Evolutionary conservation across 2,888 invertebrate genomes (phyloP).

Genomic region (Candidula unifasciata): DNA sequence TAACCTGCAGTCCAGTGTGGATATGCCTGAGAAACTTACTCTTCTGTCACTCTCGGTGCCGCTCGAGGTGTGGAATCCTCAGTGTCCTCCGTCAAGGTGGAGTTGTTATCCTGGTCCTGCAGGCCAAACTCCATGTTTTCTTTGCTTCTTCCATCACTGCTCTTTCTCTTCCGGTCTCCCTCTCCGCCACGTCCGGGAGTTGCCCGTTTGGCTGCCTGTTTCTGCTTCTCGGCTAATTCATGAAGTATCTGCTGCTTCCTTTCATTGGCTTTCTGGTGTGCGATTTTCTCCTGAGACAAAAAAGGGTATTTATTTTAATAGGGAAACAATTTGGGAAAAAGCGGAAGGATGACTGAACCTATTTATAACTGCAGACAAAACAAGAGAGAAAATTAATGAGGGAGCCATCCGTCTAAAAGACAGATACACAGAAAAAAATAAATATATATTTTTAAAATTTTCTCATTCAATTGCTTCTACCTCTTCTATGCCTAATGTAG

Average conservation of each 20-base stretch:
- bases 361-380: too few relatives aligned
- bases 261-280: conserved; percentile 72
- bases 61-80: conserved; percentile 62
- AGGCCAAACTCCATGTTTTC: conserved; percentile 34
- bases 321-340: too few relatives aligned
- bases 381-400: too few relatives aligned
- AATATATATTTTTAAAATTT: too few relatives aligned
- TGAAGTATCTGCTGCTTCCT: conserved; percentile 58
- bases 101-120: conserved; percentile 64
- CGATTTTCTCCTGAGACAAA: conserved; percentile 71
- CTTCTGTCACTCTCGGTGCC: conserved; percentile 49
- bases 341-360: too few relatives aligned
- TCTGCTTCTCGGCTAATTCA: conserved; percentile 64
- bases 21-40: conserved; percentile 42
- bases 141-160: conserved; percentile 41
- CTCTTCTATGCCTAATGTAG: too few relatives aligned
- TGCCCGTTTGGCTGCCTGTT: conserved; percentile 19
- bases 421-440: too few relatives aligned
- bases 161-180: conserved; percentile 35
- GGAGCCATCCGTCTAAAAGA: too few relatives aligned
- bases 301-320: too few relatives aligned
- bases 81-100: conserved; percentile 68
- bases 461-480: too few relatives aligned
- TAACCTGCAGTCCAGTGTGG: too few relatives aligned
- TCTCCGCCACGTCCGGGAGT: conserved; percentile 9